Evolutionary conservation across 2,797 vertebrate genomes (phyloP), one percentile per base, ranked within the genome.

Genomic region (Mormyrus proboscirostris): DNA sequence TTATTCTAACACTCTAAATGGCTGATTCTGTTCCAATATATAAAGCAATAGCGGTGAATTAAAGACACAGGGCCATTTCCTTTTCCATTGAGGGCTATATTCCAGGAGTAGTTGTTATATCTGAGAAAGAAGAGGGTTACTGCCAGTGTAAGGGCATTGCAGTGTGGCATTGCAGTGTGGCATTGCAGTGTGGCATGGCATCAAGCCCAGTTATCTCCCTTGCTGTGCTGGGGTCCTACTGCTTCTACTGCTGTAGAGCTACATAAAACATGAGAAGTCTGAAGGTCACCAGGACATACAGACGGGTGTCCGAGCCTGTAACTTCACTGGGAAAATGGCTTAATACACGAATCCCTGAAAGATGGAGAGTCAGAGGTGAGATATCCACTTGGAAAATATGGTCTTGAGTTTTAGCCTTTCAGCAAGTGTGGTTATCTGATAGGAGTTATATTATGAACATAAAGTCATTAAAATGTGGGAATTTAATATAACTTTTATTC

Each of bases 401-500:
- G 73, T 19, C 69, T 79, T n/a, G 29, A 38, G 10, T 49, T 50
- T 44, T 50, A 51, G 73, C 88, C 49, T 82, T 53, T 82, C 87
- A 53, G 69, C 49, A 55, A 79, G 76, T 22, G 44, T 25, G 8
- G 1, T 65, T 88, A n/a, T 73, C 38, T 44, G 33, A 88, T 25
- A 50, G 44, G 9, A 79, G 88, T 44, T 79, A 33, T 19, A 22
- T 55, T 9, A 57, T 9, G 59, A 50, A 44, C 62, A 87, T 29
- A 87, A 88, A 88, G 87, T 69, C 57, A 88, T 88, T 88, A 59
- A 59, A 86, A 89, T 91, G 50, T 89, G 62, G 83, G 88, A 91
- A 91, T 90, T 90, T 88, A 57, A 88, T 79, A 89, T 89, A 91
- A 91, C 89, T 90, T 92, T 90, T 91, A 91, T 90, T 91, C 88